Base-by-base conservation (phyloP, 1,140 invertebrate genomes). In the Drosophila busckii region DNA sequence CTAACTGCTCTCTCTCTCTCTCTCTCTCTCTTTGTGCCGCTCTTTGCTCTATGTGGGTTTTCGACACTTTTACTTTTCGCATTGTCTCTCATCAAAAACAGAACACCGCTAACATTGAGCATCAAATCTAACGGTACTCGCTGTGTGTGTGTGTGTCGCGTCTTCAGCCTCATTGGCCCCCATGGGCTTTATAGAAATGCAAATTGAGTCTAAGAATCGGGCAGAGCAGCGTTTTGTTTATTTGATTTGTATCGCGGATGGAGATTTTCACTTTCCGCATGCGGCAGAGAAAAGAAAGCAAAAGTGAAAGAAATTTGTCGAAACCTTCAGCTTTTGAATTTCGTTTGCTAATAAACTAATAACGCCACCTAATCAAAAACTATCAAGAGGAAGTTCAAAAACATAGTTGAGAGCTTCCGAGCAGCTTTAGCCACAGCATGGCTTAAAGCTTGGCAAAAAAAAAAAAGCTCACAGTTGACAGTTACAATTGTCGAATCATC, bases 211-310 rank as follows among this genome's bases (percentile, higher is more conserved):
- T 38, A 16, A 61, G 49, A 54, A 54, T 46, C 40, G 49, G 26
- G 26, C 25, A 26, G 5, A 34, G 26, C 25, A 26, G 5, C 26
- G 49, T n/a, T 44, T 46, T 22, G 16, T 25, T 28, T 17, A 31
- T 52, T 19, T n/a, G n/a, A n/a, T n/a, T n/a, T n/a, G n/a, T n/a
- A n/a, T n/a, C n/a, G n/a, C 10, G 45, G 17, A 12, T 12, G n/a
- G 8, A 26, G 15, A 64, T 76, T 76, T 76, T 76, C 70, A 76
- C 71, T 76, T 78, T 76, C 71, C 56, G 56, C 55, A 20, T 20
- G 16, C 20, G 10, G 56, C 20, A 10, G 17, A n/a, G 25, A 37
- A 65, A 49, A 52, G 44, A 32, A 45, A 65, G 35, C 65, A 71
- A 63, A 70, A 78, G 46, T 63, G 73, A 71, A 80, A 78, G 71